Base-by-base conservation (phyloP, 1,140 invertebrate species). In the Homalodisca vitripennis region DNA sequence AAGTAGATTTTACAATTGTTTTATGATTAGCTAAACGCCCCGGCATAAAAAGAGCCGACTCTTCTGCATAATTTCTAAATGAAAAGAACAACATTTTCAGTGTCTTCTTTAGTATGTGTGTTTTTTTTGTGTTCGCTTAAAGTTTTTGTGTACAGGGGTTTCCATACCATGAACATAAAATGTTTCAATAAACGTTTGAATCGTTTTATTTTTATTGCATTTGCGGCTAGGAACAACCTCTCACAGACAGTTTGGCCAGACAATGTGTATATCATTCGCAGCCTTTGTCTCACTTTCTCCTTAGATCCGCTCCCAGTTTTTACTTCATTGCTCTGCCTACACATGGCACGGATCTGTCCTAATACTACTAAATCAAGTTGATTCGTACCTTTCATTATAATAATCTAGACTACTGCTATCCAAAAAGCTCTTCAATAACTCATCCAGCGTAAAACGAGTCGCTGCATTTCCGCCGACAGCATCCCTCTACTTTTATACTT, bases 21-120 rank as follows among this genome's bases (percentile, higher is more conserved):
- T 22, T 60, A 14, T 60, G 67, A 22, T 26, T 29, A 22, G 67
- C 51, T 60, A 53, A 53, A 6, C 32, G 14, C 3, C 67, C 67
- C 30, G 67, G 67, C 27, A 68, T 48, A 41, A 68, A 68, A 17
- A 68, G n/a, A 22, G 67, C 67, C 30, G 47, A 29, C 34, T 68
- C 46, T 24, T 60, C 32, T 22, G 67, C 67, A 68, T 68, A 68
- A 20, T 68, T 68, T 60, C 53, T 17, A 26, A n/a, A 68, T 68
- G 32, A 68, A 68, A 32, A 29, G 30, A 30, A 68, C 53, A 24
- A 60, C 24, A 12, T 60, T 60, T 20, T 68, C 51, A 22, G 31
- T 34, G 17, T 41, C 26, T 41, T 68, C 53, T 51, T 34, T 22
- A 14, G 27, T 53, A 14, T 30, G 3, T 30, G n/a, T 14, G 22